Conservation (phyloP, 2,888 invertebrate species). For the Yponomeuta plumbellus region DNA sequence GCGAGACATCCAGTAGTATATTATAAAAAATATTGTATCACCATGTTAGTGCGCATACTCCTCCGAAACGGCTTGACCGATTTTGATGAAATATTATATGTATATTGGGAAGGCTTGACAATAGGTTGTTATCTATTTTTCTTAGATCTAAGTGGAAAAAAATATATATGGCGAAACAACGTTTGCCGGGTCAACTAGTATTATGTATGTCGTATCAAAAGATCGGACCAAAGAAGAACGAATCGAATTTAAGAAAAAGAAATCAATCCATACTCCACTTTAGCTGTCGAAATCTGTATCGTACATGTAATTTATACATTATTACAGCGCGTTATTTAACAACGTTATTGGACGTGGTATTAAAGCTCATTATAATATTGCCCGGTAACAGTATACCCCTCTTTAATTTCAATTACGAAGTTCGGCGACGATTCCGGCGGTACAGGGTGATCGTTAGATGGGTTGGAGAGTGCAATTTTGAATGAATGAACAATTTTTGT, state of each 20-base stretch:
- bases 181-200: too few species aligned
- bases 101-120: too few species aligned
- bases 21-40: too few species aligned
- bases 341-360: constrained; percentile 32
- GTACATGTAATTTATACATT: constrained; percentile 40
- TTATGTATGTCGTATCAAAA: neutral
- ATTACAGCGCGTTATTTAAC: constrained; percentile 51
- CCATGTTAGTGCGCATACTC: too few species aligned
- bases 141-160: too few species aligned
- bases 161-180: too few species aligned
- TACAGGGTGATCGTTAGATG: constrained; percentile 32
- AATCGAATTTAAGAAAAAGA: neutral
- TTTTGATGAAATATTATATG: too few species aligned
- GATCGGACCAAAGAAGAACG: neutral
- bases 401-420: constrained; percentile 62
- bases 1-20: too few species aligned
- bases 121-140: too few species aligned
- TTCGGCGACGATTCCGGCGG: constrained; percentile 26
- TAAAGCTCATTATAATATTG: constrained; percentile 50
- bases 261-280: constrained; percentile 1
- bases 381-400: constrained; percentile 33
- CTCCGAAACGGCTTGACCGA: too few species aligned
- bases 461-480: neutral
- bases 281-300: constrained; percentile 41
- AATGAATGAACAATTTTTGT: neutral